These are phyloP conservation scores for Nettapus auritus DNA, from an alignment of 2,113 vertebrate species.

Conservation along the genomic window DNA sequence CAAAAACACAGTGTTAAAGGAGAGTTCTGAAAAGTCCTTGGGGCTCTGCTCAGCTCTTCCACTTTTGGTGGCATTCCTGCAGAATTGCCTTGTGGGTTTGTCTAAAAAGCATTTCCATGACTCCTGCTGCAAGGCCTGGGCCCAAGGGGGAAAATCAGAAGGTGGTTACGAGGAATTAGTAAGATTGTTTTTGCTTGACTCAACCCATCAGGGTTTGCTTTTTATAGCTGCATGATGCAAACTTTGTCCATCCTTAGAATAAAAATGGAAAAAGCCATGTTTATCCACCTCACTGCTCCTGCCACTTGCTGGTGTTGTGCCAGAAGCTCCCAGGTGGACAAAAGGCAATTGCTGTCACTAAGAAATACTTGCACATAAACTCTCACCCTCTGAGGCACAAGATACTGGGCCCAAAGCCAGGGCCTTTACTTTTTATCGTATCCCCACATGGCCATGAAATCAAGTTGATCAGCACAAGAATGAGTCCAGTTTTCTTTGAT, in stretches of 20 bases:
- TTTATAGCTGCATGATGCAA: background rate
- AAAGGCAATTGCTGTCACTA: background rate
- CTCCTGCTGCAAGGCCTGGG: background rate
- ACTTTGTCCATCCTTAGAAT: background rate
- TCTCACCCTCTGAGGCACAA: background rate
- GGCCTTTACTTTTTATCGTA: background rate
- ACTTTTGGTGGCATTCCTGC: background rate
- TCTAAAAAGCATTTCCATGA: background rate
- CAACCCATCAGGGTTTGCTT: background rate
- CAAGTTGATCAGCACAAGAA: background rate
- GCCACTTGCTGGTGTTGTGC: background rate
- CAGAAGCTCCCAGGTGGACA: background rate
- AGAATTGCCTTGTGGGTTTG: background rate
- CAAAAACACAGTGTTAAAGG: rapidly evolving
- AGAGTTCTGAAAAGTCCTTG: background rate
- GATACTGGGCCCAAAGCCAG: background rate
- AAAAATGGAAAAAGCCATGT: background rate
- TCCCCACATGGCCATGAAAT: background rate
- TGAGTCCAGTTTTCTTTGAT: background rate
- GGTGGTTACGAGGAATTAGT: background rate
- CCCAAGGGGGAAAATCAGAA: background rate
- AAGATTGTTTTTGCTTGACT: background rate
- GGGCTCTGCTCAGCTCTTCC: rapidly evolving
- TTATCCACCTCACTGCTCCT: background rate
- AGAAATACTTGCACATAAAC: background rate